Percentiles rank a stretch among this genome's conserved stretches.
phyloP scores from a whole-genome alignment of 2,888 invertebrate genomes.

The Dicycla oo region DNA sequence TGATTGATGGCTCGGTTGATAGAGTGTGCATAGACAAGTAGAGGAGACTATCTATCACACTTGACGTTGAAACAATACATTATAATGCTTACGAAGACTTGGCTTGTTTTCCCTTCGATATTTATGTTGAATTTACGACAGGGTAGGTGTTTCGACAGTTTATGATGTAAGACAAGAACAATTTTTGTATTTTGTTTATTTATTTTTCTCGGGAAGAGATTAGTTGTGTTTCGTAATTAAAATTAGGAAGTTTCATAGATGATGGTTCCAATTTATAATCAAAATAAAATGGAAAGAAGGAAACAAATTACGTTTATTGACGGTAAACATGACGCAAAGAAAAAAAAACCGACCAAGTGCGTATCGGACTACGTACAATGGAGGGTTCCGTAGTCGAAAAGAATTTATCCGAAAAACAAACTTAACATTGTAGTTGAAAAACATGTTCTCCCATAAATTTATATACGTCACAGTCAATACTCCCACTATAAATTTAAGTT shows the following conservation, averaged over 20 bases:
- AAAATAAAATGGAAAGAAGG: too few species aligned
- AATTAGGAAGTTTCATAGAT: background rate
- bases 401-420: too few species aligned
- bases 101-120: constrained; percentile 6
- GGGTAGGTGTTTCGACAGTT: background rate
- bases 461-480: too few species aligned
- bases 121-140: background rate
- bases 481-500: too few species aligned
- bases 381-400: too few species aligned
- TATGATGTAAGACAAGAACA: background rate
- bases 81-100: constrained; percentile 36
- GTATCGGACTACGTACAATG: too few species aligned
- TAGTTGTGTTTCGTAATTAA: background rate
- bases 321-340: too few species aligned
- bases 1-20: constrained; percentile 53
- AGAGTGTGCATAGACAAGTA: constrained; percentile 52
- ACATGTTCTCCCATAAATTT: too few species aligned
- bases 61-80: constrained; percentile 53
- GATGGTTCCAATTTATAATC: too few species aligned
- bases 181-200: background rate
- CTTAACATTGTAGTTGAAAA: too few species aligned
- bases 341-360: too few species aligned
- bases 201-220: background rate
- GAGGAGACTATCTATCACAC: constrained; percentile 53
- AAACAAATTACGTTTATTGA: too few species aligned